Percentiles rank a stretch among this genome's conserved stretches.
These are phyloP conservation scores for Drosophila stalkeri DNA, from an alignment of 2,888 invertebrate species.

Conservation along the genomic window DNA sequence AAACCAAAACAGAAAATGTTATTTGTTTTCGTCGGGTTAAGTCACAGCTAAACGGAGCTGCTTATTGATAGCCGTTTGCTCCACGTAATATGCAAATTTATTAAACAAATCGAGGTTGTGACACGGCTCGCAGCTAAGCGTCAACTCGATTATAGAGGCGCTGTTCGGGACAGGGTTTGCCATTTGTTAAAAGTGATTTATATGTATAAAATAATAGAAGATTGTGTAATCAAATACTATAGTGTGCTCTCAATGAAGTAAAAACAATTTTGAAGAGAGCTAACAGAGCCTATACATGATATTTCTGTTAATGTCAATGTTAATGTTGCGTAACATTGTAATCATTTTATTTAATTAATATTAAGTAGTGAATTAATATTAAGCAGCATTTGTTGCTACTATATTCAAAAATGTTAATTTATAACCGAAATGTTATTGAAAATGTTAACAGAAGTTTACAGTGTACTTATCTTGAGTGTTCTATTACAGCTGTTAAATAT, in stretches of 20 bases:
- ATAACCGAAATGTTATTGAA: not conserved
- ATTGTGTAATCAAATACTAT: not conserved
- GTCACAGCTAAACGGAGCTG: conserved; percentile 39
- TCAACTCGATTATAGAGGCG: conserved; percentile 13
- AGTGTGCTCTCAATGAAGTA: not conserved
- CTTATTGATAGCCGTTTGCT: conserved; percentile 50
- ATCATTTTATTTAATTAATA: no score
- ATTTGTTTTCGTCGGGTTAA: conserved; percentile 21
- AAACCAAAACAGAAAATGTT: conserved; percentile 20
- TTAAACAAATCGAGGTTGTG: conserved; percentile 68
- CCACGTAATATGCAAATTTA: conserved; percentile 75
- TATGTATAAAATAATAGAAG: not conserved
- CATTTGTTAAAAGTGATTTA: not conserved
- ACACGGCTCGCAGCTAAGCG: conserved; percentile 41
- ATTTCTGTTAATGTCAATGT: not conserved
- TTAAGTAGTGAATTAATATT: no score
- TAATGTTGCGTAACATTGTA: no score
- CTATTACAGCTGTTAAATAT: not conserved
- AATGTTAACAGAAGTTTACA: not conserved
- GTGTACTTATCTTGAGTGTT: not conserved
- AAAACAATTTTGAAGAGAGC: not conserved
- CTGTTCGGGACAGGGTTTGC: conserved; percentile 3
- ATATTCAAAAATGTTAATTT: no score
- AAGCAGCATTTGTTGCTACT: not conserved
- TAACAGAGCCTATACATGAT: not conserved